Evolutionary conservation across 2,888 invertebrate genomes (phyloP), one percentile per base, ranked within the genome.

Genomic region (Sclerodermus sp.): DNA sequence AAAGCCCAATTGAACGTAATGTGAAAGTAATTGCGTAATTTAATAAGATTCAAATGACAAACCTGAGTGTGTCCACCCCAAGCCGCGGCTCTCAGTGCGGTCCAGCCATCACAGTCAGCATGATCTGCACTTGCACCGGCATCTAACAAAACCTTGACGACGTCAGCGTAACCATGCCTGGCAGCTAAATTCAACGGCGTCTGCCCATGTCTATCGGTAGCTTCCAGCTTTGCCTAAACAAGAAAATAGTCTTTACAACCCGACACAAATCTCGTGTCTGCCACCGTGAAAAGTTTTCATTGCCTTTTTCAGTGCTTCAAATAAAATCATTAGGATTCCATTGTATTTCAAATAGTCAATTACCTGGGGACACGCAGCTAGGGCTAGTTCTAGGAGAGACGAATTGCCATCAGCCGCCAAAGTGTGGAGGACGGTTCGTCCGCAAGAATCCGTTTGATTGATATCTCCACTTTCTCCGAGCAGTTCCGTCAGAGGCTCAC

Each of bases 51-150:
- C 3, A 36, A 36, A 10, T 36, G 15, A 15, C 13, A n/a, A n/a
- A 87, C 87, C 81, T 91, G 90, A 1, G 90, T 89, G 70, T 96
- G 96, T 1, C 96, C 96, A 42, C 94, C 96, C 96, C 96, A 96
- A 10, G 96, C 94, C 15, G 96, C 94, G 2, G 96, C 94, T 48
- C 96, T 81, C 41, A 94, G 80, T 12, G 93, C 91, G 30, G 92
- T 93, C 96, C 93, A 94, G 30, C 93, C 93, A 70, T 93, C 93
- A 43, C 85, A 83, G 78, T 91, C 90, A 6, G 90, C 87, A 69
- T 88, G 88, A 78, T 90, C 88, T 1, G 87, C 85, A 70, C 86
- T 84, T 1, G 89, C 87, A 14, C 87, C 87, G 10, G 85, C 83
- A 51, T 83, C 82, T 0, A 82, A 66, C 39, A 87, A 76, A 42